Conservation (phyloP, 64 coral and sea anemone genomes). For the Dendrophyllia cribrosa region DNA sequence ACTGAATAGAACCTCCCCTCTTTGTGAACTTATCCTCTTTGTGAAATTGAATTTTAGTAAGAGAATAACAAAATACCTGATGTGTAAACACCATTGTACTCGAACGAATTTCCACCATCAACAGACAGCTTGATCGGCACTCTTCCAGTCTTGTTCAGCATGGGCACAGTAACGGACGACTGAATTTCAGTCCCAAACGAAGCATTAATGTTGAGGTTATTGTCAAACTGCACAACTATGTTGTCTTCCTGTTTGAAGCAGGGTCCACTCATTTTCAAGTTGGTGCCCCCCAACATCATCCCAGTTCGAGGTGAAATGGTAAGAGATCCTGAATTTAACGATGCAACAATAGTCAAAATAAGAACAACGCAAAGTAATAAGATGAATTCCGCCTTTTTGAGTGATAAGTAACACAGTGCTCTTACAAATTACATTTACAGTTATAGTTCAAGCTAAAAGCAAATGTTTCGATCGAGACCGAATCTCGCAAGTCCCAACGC, state of each 20-base stretch:
- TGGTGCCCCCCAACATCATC: slow-evolving; percentile 60
- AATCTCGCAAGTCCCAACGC: too few relatives aligned
- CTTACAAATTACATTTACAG: too few relatives aligned
- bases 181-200: slow-evolving; percentile 1
- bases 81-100: slow-evolving; percentile 24
- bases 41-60: too few relatives aligned
- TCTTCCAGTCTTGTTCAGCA: slow-evolving; percentile 18
- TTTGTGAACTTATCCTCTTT: too few relatives aligned
- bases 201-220: slow-evolving; percentile 7
- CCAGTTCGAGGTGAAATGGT: slow-evolving; percentile 38
- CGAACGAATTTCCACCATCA: slow-evolving; percentile 44
- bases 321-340: slow-evolving; percentile 10
- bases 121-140: slow-evolving; percentile 2
- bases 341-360: too few relatives aligned
- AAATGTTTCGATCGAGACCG: too few relatives aligned
- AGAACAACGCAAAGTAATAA: too few relatives aligned
- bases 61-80: background rate
- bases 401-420: too few relatives aligned
- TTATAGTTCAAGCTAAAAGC: too few relatives aligned
- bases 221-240: slow-evolving; percentile 54
- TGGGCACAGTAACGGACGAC: slow-evolving; percentile 9
- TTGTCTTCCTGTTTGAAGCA: slow-evolving; percentile 53
- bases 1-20: too few relatives aligned
- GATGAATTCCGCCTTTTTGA: too few relatives aligned
- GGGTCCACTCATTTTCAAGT: slow-evolving; percentile 49